A percentile compares a stretch with the other conserved stretches of the same genome.
Evolutionary conservation across 2,888 invertebrate genomes (phyloP).

Genomic region (Acrobasis repandana): DNA sequence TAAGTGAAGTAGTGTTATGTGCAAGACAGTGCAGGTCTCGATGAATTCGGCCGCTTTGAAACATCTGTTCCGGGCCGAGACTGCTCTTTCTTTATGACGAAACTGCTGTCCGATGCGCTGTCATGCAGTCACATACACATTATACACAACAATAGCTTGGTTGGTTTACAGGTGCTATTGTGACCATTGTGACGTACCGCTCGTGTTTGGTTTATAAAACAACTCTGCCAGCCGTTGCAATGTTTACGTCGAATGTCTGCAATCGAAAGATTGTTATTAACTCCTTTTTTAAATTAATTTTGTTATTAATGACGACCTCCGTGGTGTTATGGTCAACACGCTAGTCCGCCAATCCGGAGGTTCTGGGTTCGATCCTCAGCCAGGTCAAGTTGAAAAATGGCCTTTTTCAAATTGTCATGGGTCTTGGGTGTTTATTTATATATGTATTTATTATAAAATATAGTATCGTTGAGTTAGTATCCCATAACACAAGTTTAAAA

Average conservation of each 20-base stretch:
- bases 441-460: no score
- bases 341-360: no score
- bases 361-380: no score
- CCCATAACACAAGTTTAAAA: no score
- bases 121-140: constrained; percentile 38
- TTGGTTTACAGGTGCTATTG: constrained; percentile 43
- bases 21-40: constrained; percentile 31
- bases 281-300: no score
- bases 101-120: constrained; percentile 44
- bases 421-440: no score
- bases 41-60: constrained; percentile 36
- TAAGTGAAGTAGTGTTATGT: constrained; percentile 74
- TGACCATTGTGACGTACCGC: constrained; percentile 43
- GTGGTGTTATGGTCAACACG: no score
- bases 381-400: no score
- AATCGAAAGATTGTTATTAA: constrained; percentile 51
- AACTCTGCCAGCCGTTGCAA: constrained; percentile 35
- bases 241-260: constrained; percentile 39
- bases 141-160: constrained; percentile 52
- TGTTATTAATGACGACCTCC: no score
- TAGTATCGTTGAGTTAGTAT: no score
- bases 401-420: no score
- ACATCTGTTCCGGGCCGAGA: constrained; percentile 63
- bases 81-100: constrained; percentile 48
- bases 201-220: constrained; percentile 43